These are phyloP conservation scores for Serranus cabrilla DNA, from an alignment of 2,797 vertebrate species.

Conservation along the genomic window DNA sequence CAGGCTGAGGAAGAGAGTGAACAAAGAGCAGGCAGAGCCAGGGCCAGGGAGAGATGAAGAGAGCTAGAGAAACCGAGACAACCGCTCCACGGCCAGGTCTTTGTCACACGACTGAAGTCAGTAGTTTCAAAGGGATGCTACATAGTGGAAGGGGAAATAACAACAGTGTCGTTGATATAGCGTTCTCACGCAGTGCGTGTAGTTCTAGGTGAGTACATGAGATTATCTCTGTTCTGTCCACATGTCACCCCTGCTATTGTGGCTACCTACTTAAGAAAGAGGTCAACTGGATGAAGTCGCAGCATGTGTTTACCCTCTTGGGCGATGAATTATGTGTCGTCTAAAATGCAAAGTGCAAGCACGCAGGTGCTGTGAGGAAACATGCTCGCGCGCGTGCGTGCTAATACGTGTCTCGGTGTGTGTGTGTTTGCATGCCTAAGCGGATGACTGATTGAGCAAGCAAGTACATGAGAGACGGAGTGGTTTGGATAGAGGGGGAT, in stretches of 20 bases:
- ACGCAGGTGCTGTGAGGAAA: constrained; percentile 73
- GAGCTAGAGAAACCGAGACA: constrained; percentile 67
- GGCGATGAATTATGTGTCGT: constrained; percentile 77
- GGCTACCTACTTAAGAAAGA: constrained; percentile 78
- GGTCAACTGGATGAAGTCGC: constrained; percentile 79
- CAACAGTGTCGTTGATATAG: constrained; percentile 41
- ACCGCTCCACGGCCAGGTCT: constrained; percentile 60
- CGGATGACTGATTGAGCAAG: constrained; percentile 73
- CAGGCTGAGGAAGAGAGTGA: constrained; percentile 79
- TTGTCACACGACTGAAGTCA: constrained; percentile 63
- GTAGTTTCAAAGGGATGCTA: constrained; percentile 60
- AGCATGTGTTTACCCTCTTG: constrained; percentile 70
- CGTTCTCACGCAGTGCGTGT: constrained; percentile 49
- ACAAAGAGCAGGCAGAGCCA: constrained; percentile 82
- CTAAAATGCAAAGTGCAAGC: constrained; percentile 72
- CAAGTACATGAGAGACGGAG: constrained; percentile 58
- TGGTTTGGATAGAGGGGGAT: constrained; percentile 46
- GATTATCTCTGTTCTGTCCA: constrained; percentile 68
- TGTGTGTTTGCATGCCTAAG: constrained; percentile 64
- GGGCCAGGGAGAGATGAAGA: constrained; percentile 73
- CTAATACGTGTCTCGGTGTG: constrained; percentile 35
- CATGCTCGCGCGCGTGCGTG: constrained; percentile 42
- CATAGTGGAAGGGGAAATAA: constrained; percentile 41
- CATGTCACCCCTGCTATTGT: constrained; percentile 56
- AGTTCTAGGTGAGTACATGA: constrained; percentile 52